Evolutionary conservation across 1,140 invertebrate species (phyloP), one percentile per base, ranked within the genome.

Genomic region (Berghia stephanieae): DNA sequence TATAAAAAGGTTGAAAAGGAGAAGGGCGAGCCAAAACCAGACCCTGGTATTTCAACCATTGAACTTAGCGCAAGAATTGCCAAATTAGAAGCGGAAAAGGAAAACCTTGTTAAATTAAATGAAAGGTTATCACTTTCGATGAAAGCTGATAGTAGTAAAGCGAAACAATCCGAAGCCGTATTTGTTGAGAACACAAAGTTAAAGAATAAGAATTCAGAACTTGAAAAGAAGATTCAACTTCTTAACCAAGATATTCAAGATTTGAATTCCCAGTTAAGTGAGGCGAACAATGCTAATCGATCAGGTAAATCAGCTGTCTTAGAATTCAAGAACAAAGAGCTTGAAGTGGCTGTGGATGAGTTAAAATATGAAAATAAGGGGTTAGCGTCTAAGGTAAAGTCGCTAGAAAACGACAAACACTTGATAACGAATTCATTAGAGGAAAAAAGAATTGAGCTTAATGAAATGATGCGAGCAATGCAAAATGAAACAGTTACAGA

Each of bases 151-250:
- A 34, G 60, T 13, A 38, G 34, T 27, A 75, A 60, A 68, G 57
- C 10, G 31, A 71, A 71, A 43, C 74, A 76, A 49, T 66, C 63
- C 24, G 78, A 67, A n/a, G 24, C 44, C 5, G 13, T 75, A 18
- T 44, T 67, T n/a, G 46, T 49, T 6, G 76, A 75, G 43, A 77
- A 75, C 44, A 42, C 44, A 36, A 42, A 78, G 18, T 44, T 78
- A 21, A 80, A 76, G 42, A 57, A 52, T 44, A 60, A 78, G 40
- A 78, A 81, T 18, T 46, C 38, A 38, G 69, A 81, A 36, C 42
- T 81, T 31, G 44, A 74, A 52, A 74, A 75, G 34, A 63, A 60
- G 16, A 42, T 67, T 3, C 24, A 46, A 55, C 72, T 75, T 2
- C 27, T 78, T 60, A 71, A 78, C 31, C 52, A 55, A 8, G 77